Percentiles rank a stretch among this genome's conserved stretches.
These are phyloP conservation scores for Polymixis lichenea DNA, from an alignment of 2,888 invertebrate species.

Conservation along the genomic window DNA sequence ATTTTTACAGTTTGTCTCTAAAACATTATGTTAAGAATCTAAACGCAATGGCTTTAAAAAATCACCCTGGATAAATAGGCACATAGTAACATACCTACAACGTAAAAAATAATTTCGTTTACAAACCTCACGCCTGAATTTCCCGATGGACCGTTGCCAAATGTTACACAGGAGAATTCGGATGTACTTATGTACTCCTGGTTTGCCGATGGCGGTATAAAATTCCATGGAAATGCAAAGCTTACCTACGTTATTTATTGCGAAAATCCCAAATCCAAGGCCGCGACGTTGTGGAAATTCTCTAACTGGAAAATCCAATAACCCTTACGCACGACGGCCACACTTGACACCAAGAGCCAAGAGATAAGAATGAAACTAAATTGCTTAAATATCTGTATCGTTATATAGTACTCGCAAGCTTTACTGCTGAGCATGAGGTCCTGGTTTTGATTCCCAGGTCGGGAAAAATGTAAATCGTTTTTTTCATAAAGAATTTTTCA, in stretches of 20 bases:
- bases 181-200: background rate
- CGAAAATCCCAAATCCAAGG: slow-evolving; percentile 14
- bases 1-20: background rate
- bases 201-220: slow-evolving; percentile 29
- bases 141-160: slow-evolving; percentile 17
- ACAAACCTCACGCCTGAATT: slow-evolving; percentile 21
- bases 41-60: background rate
- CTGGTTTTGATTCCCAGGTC: background rate
- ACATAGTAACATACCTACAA: background rate
- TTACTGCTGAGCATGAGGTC: background rate
- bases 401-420: too few relatives aligned
- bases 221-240: slow-evolving; percentile 32
- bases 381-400: background rate
- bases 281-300: slow-evolving; percentile 20
- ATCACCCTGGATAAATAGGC: too few relatives aligned
- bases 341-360: slow-evolving; percentile 18
- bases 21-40: background rate
- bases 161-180: slow-evolving; percentile 22
- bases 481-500: background rate
- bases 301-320: slow-evolving; percentile 32
- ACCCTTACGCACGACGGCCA: slow-evolving; percentile 1
- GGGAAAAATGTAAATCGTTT: background rate
- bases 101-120: background rate
- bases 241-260: slow-evolving; percentile 43
- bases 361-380: slow-evolving; percentile 11